Base-by-base conservation (phyloP, 2,113 vertebrate genomes). In the Oceanodroma tethys region DNA sequence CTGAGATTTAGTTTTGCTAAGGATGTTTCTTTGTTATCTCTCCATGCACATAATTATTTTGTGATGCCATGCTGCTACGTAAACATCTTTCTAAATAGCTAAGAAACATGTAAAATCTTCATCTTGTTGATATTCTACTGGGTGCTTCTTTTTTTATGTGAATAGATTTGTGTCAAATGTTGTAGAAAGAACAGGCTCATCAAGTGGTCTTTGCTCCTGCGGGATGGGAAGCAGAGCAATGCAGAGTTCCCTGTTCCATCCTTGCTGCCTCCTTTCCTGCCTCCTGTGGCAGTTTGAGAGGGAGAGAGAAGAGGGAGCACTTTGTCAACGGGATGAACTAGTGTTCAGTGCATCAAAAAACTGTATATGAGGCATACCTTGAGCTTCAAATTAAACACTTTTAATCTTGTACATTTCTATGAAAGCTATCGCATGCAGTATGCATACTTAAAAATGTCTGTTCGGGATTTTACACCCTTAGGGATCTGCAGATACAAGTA, bases 21-120 rank as follows among this genome's bases (percentile, higher is more conserved):
- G 60, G 27, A 25, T 25, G 15, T 81, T 94, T 95, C 68, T 12
- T 78, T 91, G 23, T 71, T 79, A 26, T 26, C 22, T 95, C 95
- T 88, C n/a, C 76, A 59, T 90, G 82, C 29, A 29, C 25, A 4
- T 89, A 75, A 90, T 93, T 81, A 68, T 72, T 97, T 97, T 90
- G 40, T 89, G n/a, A 67, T 95, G 43, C 56, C 45, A 48, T 60
- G 42, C 55, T 96, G 36, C 83, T 94, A 62, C 4, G 1, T 82
- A 71, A 97, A 86, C 10, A 26, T 91, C 81, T 95, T 88, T 74
- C 73, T 88, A 60, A 96, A 79, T 48, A 90, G 34, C 68, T 71
- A 58, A 87, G 56, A 92, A 90, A 88, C 22, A 75, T 25, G 56
- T 74, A 85, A 88, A 58, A 96, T 88, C 87, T 63, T 72, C 5